These are phyloP conservation scores for Ophion ventricosus DNA, from an alignment of 2,888 invertebrate genomes.

Conservation along the genomic window DNA sequence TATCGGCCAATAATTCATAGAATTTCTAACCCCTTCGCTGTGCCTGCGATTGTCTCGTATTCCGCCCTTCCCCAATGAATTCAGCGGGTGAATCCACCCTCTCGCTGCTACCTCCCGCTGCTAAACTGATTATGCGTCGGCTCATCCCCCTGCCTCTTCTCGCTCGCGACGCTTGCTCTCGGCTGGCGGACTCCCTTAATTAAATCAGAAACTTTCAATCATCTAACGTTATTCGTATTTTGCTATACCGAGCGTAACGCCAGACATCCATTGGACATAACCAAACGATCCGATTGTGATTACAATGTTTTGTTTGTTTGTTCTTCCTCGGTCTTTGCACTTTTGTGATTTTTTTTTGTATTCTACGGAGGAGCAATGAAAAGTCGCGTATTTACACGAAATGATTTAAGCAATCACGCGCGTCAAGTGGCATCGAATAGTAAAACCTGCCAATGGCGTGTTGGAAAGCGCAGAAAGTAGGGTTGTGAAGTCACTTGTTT, in stretches of 20 bases:
- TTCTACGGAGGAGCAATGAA: no score
- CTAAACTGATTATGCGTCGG: constrained; percentile 76
- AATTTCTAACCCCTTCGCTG: constrained; percentile 12
- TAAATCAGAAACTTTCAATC: constrained; percentile 77
- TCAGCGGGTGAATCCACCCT: constrained; percentile 64
- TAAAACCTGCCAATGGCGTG: no score
- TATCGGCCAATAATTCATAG: constrained; percentile 20
- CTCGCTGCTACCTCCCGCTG: constrained; percentile 71
- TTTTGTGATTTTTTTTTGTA: not conserved
- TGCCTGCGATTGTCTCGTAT: constrained; percentile 5
- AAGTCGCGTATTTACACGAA: no score
- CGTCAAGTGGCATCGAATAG: no score
- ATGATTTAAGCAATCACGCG: no score
- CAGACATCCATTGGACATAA: not conserved
- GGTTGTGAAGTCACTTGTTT: no score
- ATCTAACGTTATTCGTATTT: constrained; percentile 75
- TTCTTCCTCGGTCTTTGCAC: not conserved
- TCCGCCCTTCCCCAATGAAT: constrained; percentile 14
- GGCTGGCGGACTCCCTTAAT: constrained; percentile 70
- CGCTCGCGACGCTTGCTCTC: constrained; percentile 6
- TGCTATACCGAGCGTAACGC: constrained; percentile 30
- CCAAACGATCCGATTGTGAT: not conserved
- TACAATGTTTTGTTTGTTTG: not conserved
- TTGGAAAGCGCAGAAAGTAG: no score
- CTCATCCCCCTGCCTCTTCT: constrained; percentile 67